Evolutionary conservation across 2,888 invertebrate species (phyloP), one percentile per base, ranked within the genome.

Genomic region (Koerneria pararmatus): DNA sequence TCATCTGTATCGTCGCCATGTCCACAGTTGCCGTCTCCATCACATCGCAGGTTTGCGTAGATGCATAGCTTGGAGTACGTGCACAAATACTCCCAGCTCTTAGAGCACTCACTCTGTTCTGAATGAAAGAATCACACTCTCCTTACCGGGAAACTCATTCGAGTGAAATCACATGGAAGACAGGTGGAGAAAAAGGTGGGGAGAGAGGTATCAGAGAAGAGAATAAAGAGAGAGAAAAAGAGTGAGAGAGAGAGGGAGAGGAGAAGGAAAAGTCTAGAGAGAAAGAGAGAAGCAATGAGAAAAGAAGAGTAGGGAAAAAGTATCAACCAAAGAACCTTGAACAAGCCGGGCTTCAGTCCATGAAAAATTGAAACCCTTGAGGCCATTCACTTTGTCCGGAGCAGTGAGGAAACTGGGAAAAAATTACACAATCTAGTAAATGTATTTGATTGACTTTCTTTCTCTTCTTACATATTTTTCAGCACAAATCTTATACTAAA

Each of bases 31-130:
- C 74, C 73, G 8, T 79, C 74, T 1, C 78, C 78, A 51, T 81
- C 76, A 66, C 81, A 81, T 31, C 79, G 61, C 74, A 92, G 87
- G 74, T 88, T 88, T 71, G 89, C 88, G 67, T 90, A 88, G 82
- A 93, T 92, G 86, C 93, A 93, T 83, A 89, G 90, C 78, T 89
- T 89, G 77, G 88, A 89, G 79, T 87, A 88, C 71, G 85, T 84
- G 84, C 91, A 91, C 74, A 89, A 88, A 84, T 91, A 91, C 80
- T 74, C 68, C 5, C 59, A 35, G n/a, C 70, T 70, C 4, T 70
- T 70, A 27, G 71, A 60, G 88, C 89, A 80, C 88, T 89, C 68
- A 77, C 78, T 58, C 59, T 70, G 68, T 22, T 76, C 79, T 79
- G 53, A 35, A 74, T 11, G 11, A 60, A 11, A 1, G 46, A 51